Conservation (phyloP, 1,140 invertebrate species). For the Bombus polaris region DNA sequence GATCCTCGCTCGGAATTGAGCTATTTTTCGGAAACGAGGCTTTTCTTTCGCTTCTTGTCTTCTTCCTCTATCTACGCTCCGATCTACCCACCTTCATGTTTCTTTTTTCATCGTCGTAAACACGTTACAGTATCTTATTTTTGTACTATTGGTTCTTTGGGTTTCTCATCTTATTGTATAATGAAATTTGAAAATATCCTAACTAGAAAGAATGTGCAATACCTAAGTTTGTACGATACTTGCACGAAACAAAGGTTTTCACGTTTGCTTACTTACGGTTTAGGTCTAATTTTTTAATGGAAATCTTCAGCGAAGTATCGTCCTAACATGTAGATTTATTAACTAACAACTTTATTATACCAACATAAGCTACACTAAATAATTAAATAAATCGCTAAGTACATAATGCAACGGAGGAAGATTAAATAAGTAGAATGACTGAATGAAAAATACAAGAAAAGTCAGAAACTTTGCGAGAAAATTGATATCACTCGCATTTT, state of each 20-base stretch:
- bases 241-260: background rate
- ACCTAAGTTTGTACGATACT: background rate
- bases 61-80: background rate
- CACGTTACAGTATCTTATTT: background rate
- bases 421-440: background rate
- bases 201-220: background rate
- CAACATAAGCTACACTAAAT: background rate
- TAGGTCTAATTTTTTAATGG: background rate
- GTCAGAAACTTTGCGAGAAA: background rate
- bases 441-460: background rate
- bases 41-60: constrained; percentile 13
- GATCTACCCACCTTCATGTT: background rate
- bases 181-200: background rate
- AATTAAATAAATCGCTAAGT: background rate
- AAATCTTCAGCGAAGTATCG: no score
- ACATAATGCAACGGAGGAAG: background rate
- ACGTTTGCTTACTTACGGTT: no score
- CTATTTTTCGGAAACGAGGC: constrained; percentile 55
- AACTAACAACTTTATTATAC: background rate
- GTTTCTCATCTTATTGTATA: background rate
- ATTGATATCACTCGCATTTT: constrained; percentile 16
- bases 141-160: background rate
- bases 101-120: background rate
- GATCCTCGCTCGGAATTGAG: constrained; percentile 59
- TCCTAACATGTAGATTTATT: no score